phyloP scores from a whole-genome alignment of 2,113 vertebrate species.

The Aepyceros melampus region DNA sequence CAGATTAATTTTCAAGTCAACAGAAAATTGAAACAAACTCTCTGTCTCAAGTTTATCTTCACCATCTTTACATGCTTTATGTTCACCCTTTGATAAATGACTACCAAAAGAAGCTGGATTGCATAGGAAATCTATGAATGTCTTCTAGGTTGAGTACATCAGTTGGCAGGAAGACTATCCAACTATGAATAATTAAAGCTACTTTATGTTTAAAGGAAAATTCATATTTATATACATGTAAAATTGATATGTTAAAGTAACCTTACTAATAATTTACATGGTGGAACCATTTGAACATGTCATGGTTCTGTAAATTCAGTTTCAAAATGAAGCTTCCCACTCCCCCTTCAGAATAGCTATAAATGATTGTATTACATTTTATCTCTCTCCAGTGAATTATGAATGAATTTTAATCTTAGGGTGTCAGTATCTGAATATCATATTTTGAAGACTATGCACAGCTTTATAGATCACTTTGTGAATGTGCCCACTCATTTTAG shows the following conservation, averaged over 20 bases:
- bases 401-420: neutral
- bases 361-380: neutral
- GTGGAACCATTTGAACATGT: neutral
- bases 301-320: neutral
- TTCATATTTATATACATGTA: neutral
- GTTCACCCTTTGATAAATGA: neutral
- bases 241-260: neutral
- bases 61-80: too few species aligned
- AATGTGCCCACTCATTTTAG: neutral
- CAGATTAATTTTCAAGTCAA: neutral
- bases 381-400: neutral
- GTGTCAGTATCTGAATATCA: neutral
- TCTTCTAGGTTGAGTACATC: neutral
- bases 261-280: neutral
- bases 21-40: neutral
- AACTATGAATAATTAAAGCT: neutral
- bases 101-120: neutral
- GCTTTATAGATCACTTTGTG: neutral
- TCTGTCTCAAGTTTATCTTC: neutral
- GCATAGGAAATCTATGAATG: neutral
- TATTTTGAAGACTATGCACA: neutral
- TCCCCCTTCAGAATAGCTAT: neutral
- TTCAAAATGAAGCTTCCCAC: neutral
- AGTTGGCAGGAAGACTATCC: neutral
- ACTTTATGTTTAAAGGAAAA: neutral